These are phyloP conservation scores for Aspiorhynchus laticeps DNA, from an alignment of 2,113 vertebrate species.

Conservation along the genomic window DNA sequence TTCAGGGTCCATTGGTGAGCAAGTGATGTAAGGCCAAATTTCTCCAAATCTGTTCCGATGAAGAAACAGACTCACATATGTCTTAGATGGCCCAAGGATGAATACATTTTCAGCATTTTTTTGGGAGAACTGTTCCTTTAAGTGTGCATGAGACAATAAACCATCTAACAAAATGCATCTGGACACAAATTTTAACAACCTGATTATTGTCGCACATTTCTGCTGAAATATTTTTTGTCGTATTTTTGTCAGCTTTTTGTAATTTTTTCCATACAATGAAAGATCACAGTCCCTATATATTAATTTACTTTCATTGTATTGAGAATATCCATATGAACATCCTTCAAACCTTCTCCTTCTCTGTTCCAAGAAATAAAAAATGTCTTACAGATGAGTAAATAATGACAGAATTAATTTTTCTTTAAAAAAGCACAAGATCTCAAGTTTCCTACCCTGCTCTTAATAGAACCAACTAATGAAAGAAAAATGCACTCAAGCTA, in stretches of 20 bases:
- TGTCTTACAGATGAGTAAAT: neutral
- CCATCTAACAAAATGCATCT: neutral
- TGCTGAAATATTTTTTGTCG: too few species aligned
- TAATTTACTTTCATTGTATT: neutral
- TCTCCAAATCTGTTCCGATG: too few species aligned
- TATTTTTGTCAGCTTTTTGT: too few species aligned
- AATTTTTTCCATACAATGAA: neutral
- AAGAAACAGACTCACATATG: too few species aligned
- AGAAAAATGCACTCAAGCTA: slow-evolving; percentile 47
- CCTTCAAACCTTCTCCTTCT: neutral
- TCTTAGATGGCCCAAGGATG: too few species aligned
- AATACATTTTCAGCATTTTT: too few species aligned
- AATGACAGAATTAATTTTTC: neutral
- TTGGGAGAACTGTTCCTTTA: neutral
- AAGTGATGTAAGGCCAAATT: too few species aligned
- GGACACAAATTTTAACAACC: neutral
- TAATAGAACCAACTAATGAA: slow-evolving; percentile 5
- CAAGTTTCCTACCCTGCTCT: neutral
- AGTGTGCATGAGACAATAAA: neutral
- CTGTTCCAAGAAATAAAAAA: neutral
- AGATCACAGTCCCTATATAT: neutral
- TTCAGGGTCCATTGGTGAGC: too few species aligned
- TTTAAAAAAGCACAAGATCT: neutral
- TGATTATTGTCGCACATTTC: neutral
- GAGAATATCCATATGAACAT: neutral